Evolutionary conservation across 23 tunicate genomes (phyloP).

Genomic region (Oikopleura albicans): DNA sequence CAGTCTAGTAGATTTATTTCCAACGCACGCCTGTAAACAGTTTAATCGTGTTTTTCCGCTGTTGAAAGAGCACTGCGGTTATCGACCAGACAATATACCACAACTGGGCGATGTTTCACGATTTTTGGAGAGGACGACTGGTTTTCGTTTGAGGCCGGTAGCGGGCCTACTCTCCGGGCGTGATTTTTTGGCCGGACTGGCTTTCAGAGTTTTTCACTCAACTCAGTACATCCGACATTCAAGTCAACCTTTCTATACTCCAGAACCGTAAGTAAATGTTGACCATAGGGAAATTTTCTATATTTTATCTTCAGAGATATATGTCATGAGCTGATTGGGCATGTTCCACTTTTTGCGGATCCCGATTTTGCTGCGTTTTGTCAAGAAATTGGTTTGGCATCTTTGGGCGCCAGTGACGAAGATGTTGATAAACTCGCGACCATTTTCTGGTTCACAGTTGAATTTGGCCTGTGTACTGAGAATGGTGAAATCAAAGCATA

Average conservation of each 20-base stretch:
- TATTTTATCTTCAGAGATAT: slow-evolving; percentile 27
- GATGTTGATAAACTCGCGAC: slow-evolving; percentile 64
- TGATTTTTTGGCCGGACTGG: slow-evolving; percentile 90
- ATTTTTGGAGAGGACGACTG: slow-evolving; percentile 47
- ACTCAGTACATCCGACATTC: slow-evolving; percentile 87
- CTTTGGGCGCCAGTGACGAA: slow-evolving; percentile 73
- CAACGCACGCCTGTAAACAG: slow-evolving; percentile 58
- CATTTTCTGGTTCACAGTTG: slow-evolving; percentile 54
- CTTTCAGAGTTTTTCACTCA: slow-evolving; percentile 88
- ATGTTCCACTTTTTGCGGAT: slow-evolving; percentile 81
- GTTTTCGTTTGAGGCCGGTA: slow-evolving; percentile 71
- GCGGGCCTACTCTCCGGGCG: slow-evolving; percentile 86
- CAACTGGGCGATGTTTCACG: slow-evolving; percentile 55
- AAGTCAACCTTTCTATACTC: slow-evolving; percentile 85
- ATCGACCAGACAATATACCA: slow-evolving; percentile 31
- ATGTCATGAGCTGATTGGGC: slow-evolving; percentile 88
- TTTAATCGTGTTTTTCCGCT: slow-evolving; percentile 31
- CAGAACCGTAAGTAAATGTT: slow-evolving; percentile 38
- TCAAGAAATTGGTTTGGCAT: slow-evolving; percentile 90
- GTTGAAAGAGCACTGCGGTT: slow-evolving; percentile 33
- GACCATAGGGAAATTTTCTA: background rate
- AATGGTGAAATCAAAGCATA: slow-evolving; percentile 48
- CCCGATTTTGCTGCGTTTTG: slow-evolving; percentile 58
- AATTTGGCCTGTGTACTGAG: slow-evolving; percentile 82
- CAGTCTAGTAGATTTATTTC: slow-evolving; percentile 32